A percentile compares a stretch with the other conserved stretches of the same genome.
phyloP scores from a whole-genome alignment of 1,140 invertebrate species.

The Dufourea novaeangliae region DNA sequence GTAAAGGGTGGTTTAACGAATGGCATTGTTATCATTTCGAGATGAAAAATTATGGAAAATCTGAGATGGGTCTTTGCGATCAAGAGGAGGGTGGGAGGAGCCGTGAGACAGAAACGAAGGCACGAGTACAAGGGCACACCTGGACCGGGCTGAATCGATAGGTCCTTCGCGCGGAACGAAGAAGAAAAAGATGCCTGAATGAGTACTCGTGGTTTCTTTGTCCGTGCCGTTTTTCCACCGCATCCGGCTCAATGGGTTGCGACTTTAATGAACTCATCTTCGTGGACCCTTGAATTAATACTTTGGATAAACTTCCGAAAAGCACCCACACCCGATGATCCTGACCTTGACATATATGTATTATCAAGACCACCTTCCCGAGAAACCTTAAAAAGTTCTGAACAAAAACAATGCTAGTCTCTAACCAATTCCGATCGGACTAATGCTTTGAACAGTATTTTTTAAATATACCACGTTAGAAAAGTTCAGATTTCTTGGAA shows the following conservation, averaged over 20 bases:
- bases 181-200: constrained; percentile 34
- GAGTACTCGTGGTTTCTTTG: constrained; percentile 40
- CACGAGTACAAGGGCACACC: constrained; percentile 15
- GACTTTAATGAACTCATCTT: constrained; percentile 37
- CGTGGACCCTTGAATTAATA: constrained; percentile 7
- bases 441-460: no score
- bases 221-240: neutral
- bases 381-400: no score
- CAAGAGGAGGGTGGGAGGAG: neutral
- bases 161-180: constrained; percentile 5
- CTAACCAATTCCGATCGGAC: no score
- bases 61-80: neutral
- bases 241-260: constrained; percentile 8
- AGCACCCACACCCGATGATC: no score
- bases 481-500: no score
- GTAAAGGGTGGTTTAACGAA: constrained; percentile 48
- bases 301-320: no score
- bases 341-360: no score
- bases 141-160: constrained; percentile 41
- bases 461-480: no score
- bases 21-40: constrained; percentile 49
- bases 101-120: constrained; percentile 4
- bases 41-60: constrained; percentile 47
- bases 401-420: no score
- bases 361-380: no score